These are phyloP conservation scores for Laticauda colubrina DNA, from an alignment of 2,113 vertebrate species.

Conservation along the genomic window DNA sequence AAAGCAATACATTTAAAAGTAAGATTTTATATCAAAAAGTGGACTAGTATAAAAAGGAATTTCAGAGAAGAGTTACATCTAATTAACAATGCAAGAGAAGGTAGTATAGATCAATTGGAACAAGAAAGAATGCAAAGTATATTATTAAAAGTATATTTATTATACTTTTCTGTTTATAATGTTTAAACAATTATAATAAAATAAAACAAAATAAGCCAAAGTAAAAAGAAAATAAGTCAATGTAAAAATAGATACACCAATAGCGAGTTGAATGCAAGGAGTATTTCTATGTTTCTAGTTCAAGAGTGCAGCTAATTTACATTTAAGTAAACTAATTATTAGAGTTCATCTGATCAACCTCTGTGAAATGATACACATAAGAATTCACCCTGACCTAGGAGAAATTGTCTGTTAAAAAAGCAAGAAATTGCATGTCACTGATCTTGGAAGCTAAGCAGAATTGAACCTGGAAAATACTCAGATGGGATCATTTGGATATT, in stretches of 20 bases:
- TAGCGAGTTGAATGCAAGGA: not conserved
- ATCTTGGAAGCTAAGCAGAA: not conserved
- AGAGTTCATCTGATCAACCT: not conserved
- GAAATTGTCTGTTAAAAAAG: not conserved
- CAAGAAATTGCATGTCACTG: not conserved
- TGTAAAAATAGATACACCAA: not conserved
- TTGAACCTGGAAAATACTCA: not conserved
- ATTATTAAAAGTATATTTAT: not conserved
- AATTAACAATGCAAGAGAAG: not conserved
- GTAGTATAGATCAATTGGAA: not conserved
- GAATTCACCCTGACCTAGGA: not conserved
- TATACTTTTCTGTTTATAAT: not conserved
- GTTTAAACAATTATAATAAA: not conserved
- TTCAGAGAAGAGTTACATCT: not conserved
- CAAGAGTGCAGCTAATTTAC: not conserved
- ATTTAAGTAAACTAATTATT: not conserved
- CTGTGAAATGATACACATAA: not conserved
- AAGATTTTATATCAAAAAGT: not conserved
- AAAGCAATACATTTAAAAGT: not conserved
- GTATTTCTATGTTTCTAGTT: not conserved
- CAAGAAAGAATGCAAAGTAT: not conserved
- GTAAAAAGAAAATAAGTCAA: not conserved
- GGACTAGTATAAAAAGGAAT: not conserved
- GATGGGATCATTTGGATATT: not conserved
- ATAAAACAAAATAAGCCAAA: not conserved